Conservation (phyloP, 2,888 invertebrate genomes). For the Hoplodrina blanda region DNA sequence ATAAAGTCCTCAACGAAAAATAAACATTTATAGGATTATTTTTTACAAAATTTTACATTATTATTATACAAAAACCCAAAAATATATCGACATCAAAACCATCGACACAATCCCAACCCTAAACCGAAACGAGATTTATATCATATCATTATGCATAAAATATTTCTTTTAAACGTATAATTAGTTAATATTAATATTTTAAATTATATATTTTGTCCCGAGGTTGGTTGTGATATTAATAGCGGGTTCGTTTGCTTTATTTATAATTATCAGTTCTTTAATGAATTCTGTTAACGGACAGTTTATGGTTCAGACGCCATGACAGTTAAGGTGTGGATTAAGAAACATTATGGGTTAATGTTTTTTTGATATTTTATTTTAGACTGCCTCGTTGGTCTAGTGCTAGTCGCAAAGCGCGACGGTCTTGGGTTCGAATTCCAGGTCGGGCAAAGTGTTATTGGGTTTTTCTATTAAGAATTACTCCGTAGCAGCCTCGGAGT, state of each 20-base stretch:
- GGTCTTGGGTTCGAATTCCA: too few relatives aligned
- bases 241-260: conserved; percentile 75
- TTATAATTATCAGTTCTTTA: conserved; percentile 69
- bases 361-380: not conserved
- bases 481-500: too few relatives aligned
- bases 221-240: conserved; percentile 70
- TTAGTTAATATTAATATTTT: conserved; percentile 90
- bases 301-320: conserved; percentile 36
- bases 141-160: conserved; percentile 90
- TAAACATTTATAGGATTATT: too few relatives aligned
- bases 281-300: conserved; percentile 61
- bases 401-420: too few relatives aligned
- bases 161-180: conserved; percentile 90
- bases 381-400: too few relatives aligned
- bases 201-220: conserved; percentile 81
- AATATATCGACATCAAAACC: conserved; percentile 42
- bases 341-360: conserved; percentile 42
- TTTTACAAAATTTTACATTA: too few relatives aligned
- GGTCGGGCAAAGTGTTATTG: too few relatives aligned
- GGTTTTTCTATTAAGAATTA: too few relatives aligned
- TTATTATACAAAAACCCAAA: too few relatives aligned
- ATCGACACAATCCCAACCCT: conserved; percentile 74
- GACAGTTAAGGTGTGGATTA: conserved; percentile 49
- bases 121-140: conserved; percentile 86
- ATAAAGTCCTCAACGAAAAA: too few relatives aligned